phyloP scores from a whole-genome alignment of 1,140 invertebrate genomes.

The Drosophila carrolli region DNA sequence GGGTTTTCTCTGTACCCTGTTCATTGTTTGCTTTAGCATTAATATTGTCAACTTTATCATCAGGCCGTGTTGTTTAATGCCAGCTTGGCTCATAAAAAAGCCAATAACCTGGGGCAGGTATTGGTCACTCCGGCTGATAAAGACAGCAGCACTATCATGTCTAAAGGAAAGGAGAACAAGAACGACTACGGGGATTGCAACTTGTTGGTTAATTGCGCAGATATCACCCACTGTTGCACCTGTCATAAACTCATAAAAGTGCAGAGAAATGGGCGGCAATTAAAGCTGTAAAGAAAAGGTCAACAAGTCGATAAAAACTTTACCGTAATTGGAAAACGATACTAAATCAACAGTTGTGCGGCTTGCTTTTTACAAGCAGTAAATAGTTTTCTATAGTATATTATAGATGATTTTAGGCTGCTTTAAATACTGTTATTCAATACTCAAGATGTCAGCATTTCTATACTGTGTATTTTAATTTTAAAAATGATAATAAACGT shows the following conservation, averaged over 20 bases:
- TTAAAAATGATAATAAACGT: too few relatives aligned
- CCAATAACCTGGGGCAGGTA: conserved; percentile 45
- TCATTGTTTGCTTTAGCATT: conserved; percentile 47
- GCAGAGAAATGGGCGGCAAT: conserved; percentile 50
- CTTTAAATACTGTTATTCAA: too few relatives aligned
- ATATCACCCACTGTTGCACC: conserved; percentile 34
- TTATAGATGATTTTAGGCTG: too few relatives aligned
- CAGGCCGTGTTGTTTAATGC: conserved; percentile 38
- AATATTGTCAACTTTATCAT: conserved; percentile 73
- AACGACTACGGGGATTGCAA: neutral
- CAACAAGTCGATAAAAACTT: conserved; percentile 56
- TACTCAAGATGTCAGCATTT: too few relatives aligned
- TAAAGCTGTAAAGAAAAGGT: conserved; percentile 60
- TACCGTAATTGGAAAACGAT: conserved; percentile 52
- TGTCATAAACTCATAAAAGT: conserved; percentile 63
- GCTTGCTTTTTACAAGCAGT: neutral
- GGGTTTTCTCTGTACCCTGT: neutral
- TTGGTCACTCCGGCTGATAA: conserved; percentile 50
- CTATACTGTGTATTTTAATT: too few relatives aligned
- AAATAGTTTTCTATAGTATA: neutral
- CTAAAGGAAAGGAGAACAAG: conserved; percentile 9
- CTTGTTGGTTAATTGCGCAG: conserved; percentile 40
- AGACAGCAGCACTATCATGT: conserved; percentile 6
- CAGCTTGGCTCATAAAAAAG: conserved; percentile 48
- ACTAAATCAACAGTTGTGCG: conserved; percentile 42